Percentiles rank a stretch among this genome's conserved stretches.
Conservation (phyloP, 2,888 invertebrate species). For the Automeris io region DNA sequence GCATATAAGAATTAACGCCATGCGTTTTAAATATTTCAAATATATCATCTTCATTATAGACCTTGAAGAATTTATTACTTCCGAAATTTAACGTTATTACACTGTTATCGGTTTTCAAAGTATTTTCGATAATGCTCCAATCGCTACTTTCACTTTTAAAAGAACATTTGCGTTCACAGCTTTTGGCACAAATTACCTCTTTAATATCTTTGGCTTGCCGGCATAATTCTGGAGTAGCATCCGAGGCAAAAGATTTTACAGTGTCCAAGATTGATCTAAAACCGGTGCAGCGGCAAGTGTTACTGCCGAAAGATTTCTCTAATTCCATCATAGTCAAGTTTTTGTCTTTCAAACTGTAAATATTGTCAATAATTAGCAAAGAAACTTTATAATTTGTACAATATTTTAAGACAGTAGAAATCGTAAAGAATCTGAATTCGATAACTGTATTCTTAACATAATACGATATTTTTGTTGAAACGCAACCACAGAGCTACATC, state of each 20-base stretch:
- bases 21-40: constrained; percentile 61
- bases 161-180: constrained; percentile 46
- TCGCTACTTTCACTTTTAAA: constrained; percentile 34
- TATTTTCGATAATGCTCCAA: constrained; percentile 39
- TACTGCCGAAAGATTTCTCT: constrained; percentile 85
- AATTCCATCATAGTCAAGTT: constrained; percentile 80
- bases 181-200: constrained; percentile 39
- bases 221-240: constrained; percentile 72
- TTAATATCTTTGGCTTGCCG: constrained; percentile 69
- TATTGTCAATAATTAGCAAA: not conserved
- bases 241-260: constrained; percentile 82
- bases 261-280: constrained; percentile 86
- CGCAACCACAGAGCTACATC: too few species aligned
- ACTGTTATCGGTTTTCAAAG: constrained; percentile 23
- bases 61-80: constrained; percentile 63
- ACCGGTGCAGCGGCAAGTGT: constrained; percentile 89
- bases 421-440: too few species aligned
- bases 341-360: constrained; percentile 66
- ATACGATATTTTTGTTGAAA: too few species aligned
- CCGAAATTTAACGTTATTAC: constrained; percentile 67
- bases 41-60: constrained; percentile 56
- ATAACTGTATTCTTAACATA: too few species aligned
- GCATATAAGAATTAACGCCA: constrained; percentile 66
- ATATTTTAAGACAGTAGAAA: too few species aligned
- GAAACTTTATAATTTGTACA: constrained; percentile 7